phyloP scores from a whole-genome alignment of 2,888 invertebrate genomes.

The Silvanus unidentatus region DNA sequence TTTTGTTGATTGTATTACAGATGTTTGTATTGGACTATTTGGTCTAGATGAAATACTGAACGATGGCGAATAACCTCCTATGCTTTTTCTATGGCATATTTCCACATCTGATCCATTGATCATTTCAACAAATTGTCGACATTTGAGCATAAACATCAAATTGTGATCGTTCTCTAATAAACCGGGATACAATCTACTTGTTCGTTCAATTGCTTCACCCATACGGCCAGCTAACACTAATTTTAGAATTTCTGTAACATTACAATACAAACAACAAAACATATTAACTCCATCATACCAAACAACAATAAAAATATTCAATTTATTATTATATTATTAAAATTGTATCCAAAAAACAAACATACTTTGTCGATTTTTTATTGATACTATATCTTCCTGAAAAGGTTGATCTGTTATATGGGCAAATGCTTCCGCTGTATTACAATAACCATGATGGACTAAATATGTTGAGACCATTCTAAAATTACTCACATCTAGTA shows the following conservation, averaged over 20 bases:
- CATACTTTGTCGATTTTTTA: conserved; percentile 94
- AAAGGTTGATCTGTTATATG: conserved; percentile 84
- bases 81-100: conserved; percentile 45
- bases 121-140: conserved; percentile 98
- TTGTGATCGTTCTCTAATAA: conserved; percentile 85
- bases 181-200: conserved; percentile 86
- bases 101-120: conserved; percentile 85
- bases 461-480: conserved; percentile 97
- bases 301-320: conserved; percentile 3
- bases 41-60: conserved; percentile 38
- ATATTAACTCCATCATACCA: conserved; percentile 3
- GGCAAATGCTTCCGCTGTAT: conserved; percentile 92
- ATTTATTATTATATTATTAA: no score
- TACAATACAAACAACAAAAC: no score
- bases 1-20: conserved; percentile 78
- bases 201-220: conserved; percentile 91
- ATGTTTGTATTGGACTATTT: conserved; percentile 61
- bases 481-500: conserved; percentile 33
- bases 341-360: conserved; percentile 22
- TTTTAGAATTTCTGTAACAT: conserved; percentile 77
- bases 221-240: conserved; percentile 88
- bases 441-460: conserved; percentile 96
- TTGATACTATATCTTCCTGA: conserved; percentile 87
- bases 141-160: conserved; percentile 91
- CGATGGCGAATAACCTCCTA: conserved; percentile 29